phyloP scores from a whole-genome alignment of 1,140 invertebrate species.

The Nasonia vitripennis region DNA sequence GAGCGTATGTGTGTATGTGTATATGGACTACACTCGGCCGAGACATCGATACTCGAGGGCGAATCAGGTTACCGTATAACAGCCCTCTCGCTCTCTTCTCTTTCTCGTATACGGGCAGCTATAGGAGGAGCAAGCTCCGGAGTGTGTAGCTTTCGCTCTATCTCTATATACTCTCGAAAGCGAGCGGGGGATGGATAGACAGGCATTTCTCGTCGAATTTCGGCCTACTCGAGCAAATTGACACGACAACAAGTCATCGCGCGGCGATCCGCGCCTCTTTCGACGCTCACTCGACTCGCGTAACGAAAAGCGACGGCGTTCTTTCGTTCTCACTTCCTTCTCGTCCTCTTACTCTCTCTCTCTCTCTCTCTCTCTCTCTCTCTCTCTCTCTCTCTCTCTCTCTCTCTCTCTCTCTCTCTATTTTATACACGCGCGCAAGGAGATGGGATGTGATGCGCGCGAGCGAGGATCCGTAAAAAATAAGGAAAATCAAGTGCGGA shows the following conservation, averaged over 20 bases:
- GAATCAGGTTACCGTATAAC: conserved; percentile 47
- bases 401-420: too few relatives aligned
- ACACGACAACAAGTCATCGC: conserved; percentile 34
- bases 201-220: conserved; percentile 39
- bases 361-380: too few relatives aligned
- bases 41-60: conserved; percentile 41
- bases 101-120: not conserved
- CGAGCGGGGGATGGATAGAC: not conserved
- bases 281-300: not conserved
- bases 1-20: not conserved
- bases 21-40: not conserved
- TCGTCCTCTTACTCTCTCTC: not conserved
- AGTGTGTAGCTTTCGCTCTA: not conserved
- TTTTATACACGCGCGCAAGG: not conserved
- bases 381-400: too few relatives aligned
- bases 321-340: not conserved
- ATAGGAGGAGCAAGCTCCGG: too few relatives aligned
- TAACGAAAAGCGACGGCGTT: conserved; percentile 3
- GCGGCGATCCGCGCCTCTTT: not conserved
- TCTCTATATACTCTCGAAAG: not conserved
- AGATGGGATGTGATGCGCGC: too few relatives aligned
- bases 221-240: conserved; percentile 44
- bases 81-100: not conserved
- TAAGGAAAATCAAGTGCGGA: conserved; percentile 3
- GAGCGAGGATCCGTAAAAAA: conserved; percentile 17